These are phyloP conservation scores for Anastrepha ludens DNA, from an alignment of 1,140 invertebrate species.

Conservation along the genomic window DNA sequence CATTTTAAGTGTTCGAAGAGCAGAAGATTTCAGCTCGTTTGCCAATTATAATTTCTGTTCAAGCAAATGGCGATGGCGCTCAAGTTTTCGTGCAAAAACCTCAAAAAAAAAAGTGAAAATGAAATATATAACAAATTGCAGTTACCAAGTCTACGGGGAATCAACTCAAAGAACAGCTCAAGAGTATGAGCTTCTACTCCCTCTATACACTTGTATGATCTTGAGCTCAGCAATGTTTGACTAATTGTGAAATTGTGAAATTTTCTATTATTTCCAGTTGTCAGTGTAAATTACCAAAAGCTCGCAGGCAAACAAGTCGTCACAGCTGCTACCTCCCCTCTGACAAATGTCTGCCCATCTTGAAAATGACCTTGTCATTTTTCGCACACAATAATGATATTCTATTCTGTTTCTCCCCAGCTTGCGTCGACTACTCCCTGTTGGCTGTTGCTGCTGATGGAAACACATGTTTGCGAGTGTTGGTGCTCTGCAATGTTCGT, in stretches of 20 bases:
- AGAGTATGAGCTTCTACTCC: background rate
- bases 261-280: constrained; percentile 53
- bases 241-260: constrained; percentile 39
- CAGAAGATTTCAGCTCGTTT: background rate
- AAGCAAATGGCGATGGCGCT: constrained; percentile 4
- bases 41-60: constrained; percentile 47
- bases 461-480: background rate
- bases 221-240: constrained; percentile 13
- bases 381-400: constrained; percentile 4
- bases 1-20: constrained; percentile 3
- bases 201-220: background rate
- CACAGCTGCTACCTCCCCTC: background rate
- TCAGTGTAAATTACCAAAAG: constrained; percentile 54
- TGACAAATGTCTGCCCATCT: background rate
- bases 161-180: background rate
- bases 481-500: background rate
- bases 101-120: background rate
- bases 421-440: background rate
- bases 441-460: background rate
- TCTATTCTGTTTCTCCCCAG: background rate
- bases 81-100: background rate
- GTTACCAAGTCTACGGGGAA: constrained; percentile 34
- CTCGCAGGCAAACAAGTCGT: constrained; percentile 34
- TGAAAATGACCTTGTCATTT: background rate
- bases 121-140: constrained; percentile 36